phyloP scores from a whole-genome alignment of 2,797 vertebrate genomes.

The Oreonectes daqikongensis region DNA sequence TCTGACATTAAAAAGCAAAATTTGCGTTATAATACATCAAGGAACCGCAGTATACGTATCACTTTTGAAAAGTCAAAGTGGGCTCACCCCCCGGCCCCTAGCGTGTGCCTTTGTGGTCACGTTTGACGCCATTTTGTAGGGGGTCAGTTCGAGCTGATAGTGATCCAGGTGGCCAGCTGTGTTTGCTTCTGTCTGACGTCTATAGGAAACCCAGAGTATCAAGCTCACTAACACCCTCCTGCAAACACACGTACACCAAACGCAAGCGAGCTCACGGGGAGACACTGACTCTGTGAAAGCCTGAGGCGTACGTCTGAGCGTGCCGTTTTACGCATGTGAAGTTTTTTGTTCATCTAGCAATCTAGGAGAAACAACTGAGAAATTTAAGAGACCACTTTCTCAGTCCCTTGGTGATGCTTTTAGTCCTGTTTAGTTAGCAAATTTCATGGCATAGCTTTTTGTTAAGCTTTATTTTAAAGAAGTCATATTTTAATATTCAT shows the following conservation, averaged over 20 bases:
- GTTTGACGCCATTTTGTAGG: conserved; percentile 38
- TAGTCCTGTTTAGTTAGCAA: background rate
- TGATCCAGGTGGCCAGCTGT: conserved; percentile 70
- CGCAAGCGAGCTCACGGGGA: conserved; percentile 9
- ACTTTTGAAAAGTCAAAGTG: background rate
- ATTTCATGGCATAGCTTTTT: background rate
- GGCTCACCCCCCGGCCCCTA: background rate
- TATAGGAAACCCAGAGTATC: conserved; percentile 33
- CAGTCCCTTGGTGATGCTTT: background rate
- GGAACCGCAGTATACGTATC: background rate
- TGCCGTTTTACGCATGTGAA: background rate
- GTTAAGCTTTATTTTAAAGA: background rate
- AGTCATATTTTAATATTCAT: background rate
- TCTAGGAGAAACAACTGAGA: background rate
- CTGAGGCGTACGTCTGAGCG: background rate
- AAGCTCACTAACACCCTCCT: conserved; percentile 33
- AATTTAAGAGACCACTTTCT: background rate
- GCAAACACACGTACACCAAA: conserved; percentile 33
- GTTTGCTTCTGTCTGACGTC: conserved; percentile 59
- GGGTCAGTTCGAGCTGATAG: conserved; percentile 51
- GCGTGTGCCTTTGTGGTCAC: conserved; percentile 38
- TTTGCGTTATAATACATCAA: too few relatives aligned
- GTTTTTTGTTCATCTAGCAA: too few relatives aligned
- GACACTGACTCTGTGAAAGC: background rate
- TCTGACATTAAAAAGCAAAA: too few relatives aligned